Conservation (phyloP, 2,888 invertebrate species). For the Oligia latruncula region DNA sequence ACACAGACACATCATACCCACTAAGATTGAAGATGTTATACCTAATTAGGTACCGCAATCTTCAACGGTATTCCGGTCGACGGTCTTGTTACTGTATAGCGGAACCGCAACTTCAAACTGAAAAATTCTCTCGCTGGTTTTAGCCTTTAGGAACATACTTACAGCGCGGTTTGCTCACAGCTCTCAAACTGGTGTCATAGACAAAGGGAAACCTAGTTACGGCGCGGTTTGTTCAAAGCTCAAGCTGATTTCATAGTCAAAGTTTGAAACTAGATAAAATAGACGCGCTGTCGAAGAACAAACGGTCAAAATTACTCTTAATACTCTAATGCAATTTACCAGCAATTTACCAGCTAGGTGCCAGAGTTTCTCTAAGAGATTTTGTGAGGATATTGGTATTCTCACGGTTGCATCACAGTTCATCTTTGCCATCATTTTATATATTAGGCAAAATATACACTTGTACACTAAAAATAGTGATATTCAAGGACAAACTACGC, state of each 20-base stretch:
- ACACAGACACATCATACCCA: background rate
- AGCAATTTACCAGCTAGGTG: too few relatives aligned
- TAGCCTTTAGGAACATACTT: background rate
- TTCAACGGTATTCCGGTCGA: background rate
- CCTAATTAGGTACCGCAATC: background rate
- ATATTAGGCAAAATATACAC: too few relatives aligned
- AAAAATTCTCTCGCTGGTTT: background rate
- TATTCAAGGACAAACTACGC: too few relatives aligned
- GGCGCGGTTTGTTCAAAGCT: background rate
- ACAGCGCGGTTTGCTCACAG: background rate
- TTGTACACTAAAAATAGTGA: too few relatives aligned
- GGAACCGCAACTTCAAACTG: background rate
- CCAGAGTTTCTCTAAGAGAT: too few relatives aligned
- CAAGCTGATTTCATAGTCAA: background rate
- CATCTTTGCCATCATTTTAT: too few relatives aligned
- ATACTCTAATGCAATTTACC: background rate
- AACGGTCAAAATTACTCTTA: background rate
- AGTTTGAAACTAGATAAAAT: background rate
- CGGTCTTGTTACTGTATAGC: background rate
- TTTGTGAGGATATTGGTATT: too few relatives aligned
- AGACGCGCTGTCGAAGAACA: background rate
- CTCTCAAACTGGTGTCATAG: background rate
- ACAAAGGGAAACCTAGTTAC: background rate
- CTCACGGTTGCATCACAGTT: too few relatives aligned
- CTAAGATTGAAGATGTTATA: background rate